Evolutionary conservation across 2,888 invertebrate genomes (phyloP).

Genomic region (Tetrapedia diversipes): DNA sequence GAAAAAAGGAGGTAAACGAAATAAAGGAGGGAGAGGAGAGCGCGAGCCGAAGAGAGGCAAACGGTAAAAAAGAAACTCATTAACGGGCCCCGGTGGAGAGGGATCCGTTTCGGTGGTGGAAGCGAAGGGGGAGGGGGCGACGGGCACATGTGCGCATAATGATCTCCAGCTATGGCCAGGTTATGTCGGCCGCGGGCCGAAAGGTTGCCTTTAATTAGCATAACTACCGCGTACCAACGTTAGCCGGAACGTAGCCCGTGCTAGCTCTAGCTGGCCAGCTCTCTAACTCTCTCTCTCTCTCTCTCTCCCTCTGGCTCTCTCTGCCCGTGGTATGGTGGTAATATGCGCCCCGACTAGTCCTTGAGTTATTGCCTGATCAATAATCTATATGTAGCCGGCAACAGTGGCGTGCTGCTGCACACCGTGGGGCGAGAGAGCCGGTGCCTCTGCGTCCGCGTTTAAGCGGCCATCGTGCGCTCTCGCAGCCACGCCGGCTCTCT

Average conservation of each 20-base stretch:
- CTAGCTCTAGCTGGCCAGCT: conserved; percentile 7
- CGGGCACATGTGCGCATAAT: conserved; percentile 69
- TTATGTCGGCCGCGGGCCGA: conserved; percentile 58
- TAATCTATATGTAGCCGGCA: conserved; percentile 81
- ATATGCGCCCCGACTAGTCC: conserved; percentile 82
- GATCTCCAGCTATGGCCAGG: conserved; percentile 60
- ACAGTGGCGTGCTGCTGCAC: conserved; percentile 55
- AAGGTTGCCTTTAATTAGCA: conserved; percentile 79
- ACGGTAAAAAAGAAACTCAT: conserved; percentile 26
- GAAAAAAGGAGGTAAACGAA: background rate
- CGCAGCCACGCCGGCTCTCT: conserved; percentile 49
- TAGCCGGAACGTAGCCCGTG: conserved; percentile 71
- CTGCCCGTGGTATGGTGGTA: conserved; percentile 77
- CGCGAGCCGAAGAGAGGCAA: background rate
- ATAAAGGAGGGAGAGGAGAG: background rate
- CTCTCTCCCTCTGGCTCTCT: conserved; percentile 40
- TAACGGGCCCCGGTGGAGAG: conserved; percentile 24
- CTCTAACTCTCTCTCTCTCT: conserved; percentile 7
- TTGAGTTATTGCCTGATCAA: conserved; percentile 83
- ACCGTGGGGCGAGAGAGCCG: conserved; percentile 66
- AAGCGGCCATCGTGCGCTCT: conserved; percentile 53
- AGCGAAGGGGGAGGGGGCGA: conserved; percentile 29
- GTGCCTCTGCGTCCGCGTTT: conserved; percentile 11
- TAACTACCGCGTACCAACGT: conserved; percentile 79
- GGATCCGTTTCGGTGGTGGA: conserved; percentile 30